Percentiles rank a stretch among this genome's conserved stretches.
Evolutionary conservation across 2,888 invertebrate genomes (phyloP).

Genomic region (Lottia gigantea): DNA sequence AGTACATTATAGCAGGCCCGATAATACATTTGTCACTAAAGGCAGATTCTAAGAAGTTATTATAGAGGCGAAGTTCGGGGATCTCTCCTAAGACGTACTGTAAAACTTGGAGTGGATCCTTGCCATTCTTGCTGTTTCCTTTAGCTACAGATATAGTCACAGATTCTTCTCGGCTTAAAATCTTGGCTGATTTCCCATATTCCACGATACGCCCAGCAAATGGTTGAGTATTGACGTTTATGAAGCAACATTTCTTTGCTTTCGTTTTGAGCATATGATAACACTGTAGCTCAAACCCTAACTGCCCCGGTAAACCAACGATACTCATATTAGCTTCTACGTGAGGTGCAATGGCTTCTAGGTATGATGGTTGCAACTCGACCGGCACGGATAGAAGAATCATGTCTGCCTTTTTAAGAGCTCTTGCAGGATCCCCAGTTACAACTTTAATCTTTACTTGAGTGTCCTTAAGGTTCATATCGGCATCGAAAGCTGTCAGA

Average conservation of each 20-base stretch:
- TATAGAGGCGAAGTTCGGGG: constrained; percentile 30
- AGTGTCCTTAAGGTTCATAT: constrained; percentile 12
- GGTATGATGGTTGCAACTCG: constrained; percentile 49
- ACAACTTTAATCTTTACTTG: constrained; percentile 34
- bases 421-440: constrained; percentile 43
- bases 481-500: constrained; percentile 27
- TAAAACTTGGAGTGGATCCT: constrained; percentile 18
- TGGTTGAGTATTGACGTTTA: constrained; percentile 53
- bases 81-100: constrained; percentile 31
- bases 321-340: constrained; percentile 47
- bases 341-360: constrained; percentile 46
- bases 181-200: constrained; percentile 43
- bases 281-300: constrained; percentile 58
- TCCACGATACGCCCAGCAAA: constrained; percentile 51
- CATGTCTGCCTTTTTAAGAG: constrained; percentile 45
- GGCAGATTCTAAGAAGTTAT: constrained; percentile 32
- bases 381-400: constrained; percentile 53
- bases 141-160: constrained; percentile 27
- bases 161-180: constrained; percentile 34
- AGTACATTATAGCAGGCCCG: constrained; percentile 36
- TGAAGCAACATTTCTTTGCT: constrained; percentile 36
- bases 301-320: constrained; percentile 54
- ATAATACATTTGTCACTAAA: constrained; percentile 28
- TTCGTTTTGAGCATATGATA: constrained; percentile 34
- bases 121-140: constrained; percentile 22